A percentile compares a stretch with the other conserved stretches of the same genome.
These are phyloP conservation scores for Oxycera nigricornis DNA, from an alignment of 2,888 invertebrate species.

Conservation along the genomic window DNA sequence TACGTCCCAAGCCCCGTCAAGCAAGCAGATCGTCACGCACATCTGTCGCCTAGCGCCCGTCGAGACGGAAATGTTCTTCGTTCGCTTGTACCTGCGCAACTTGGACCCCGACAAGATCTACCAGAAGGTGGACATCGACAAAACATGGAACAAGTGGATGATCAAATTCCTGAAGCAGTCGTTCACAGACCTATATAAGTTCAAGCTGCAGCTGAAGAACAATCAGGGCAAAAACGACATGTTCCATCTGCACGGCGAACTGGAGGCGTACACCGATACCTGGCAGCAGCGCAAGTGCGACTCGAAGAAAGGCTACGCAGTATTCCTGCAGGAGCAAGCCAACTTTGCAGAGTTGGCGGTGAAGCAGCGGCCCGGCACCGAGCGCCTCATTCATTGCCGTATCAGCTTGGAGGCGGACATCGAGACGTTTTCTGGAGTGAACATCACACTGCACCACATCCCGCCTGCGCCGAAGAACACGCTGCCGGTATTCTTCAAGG, in stretches of 20 bases:
- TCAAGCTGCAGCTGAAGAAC: background rate
- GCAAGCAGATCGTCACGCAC: background rate
- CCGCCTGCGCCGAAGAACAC: background rate
- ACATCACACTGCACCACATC: background rate
- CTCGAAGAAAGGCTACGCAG: constrained; percentile 21
- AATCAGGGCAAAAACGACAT: background rate
- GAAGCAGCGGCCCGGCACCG: background rate
- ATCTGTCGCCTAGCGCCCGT: constrained; percentile 37
- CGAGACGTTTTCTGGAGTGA: background rate
- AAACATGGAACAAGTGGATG: constrained; percentile 40
- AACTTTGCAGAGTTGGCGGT: background rate
- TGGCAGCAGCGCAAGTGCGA: constrained; percentile 35
- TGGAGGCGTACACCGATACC: constrained; percentile 14
- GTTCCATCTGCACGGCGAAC: constrained; percentile 31
- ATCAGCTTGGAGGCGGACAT: background rate
- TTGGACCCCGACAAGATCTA: constrained; percentile 28
- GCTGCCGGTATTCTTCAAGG: constrained; percentile 35
- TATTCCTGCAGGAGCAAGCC: constrained; percentile 33
- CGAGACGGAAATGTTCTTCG: constrained; percentile 42
- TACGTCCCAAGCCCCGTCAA: background rate
- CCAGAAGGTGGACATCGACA: constrained; percentile 42
- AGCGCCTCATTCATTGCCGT: background rate
- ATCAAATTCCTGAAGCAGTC: constrained; percentile 29
- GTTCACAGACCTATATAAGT: constrained; percentile 22
- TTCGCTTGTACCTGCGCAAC: constrained; percentile 41